Evolutionary conservation across 2,113 vertebrate species (phyloP).

Genomic region (Aramus guarauna): DNA sequence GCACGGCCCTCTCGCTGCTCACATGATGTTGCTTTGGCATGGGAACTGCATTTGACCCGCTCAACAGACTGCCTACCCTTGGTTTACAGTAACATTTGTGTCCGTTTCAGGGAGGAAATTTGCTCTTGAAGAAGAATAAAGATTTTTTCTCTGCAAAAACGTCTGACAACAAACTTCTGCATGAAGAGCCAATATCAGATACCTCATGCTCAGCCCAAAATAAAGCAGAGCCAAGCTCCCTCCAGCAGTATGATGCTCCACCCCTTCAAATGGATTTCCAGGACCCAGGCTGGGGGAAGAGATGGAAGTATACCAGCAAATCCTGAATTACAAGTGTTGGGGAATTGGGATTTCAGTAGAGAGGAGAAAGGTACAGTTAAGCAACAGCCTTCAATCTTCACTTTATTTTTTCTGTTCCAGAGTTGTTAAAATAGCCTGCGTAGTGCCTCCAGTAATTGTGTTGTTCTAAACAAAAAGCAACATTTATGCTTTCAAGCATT

Average conservation of each 20-base stretch:
- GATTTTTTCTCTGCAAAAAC: neutral
- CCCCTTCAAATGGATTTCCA: neutral
- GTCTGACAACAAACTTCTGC: neutral
- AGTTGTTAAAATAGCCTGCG: neutral
- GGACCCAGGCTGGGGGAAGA: neutral
- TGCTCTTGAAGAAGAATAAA: neutral
- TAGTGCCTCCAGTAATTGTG: neutral
- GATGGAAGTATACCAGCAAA: neutral
- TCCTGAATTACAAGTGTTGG: neutral
- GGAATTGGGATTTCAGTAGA: neutral
- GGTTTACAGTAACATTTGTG: neutral
- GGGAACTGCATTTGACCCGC: neutral
- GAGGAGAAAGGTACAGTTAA: neutral
- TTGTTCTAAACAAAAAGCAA: neutral
- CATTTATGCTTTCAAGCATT: neutral
- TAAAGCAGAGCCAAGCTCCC: neutral
- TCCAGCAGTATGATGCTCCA: neutral
- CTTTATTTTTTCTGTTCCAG: neutral
- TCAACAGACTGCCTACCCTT: neutral
- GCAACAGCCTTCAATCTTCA: neutral
- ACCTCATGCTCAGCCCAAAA: neutral
- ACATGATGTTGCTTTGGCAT: neutral
- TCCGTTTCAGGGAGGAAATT: neutral
- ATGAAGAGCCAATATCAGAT: neutral
- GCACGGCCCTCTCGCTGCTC: neutral